These are phyloP conservation scores for Mechanitis mazaeus DNA, from an alignment of 2,888 invertebrate species.

Conservation along the genomic window DNA sequence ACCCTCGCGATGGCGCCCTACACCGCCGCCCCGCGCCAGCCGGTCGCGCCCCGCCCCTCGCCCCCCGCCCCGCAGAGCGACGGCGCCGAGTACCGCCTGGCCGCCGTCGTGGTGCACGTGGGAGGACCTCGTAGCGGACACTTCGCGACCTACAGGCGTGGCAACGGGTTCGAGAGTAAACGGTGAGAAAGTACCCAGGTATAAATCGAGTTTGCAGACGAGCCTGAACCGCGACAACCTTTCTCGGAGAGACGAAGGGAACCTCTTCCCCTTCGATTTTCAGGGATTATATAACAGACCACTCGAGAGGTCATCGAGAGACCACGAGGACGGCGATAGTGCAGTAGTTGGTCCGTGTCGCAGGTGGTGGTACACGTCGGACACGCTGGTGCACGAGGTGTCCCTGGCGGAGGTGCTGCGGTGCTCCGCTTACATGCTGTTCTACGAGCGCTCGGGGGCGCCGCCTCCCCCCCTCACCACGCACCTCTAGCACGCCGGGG, in stretches of 20 bases:
- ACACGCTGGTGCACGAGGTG: slow-evolving; percentile 88
- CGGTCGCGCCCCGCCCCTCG: neutral
- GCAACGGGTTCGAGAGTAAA: slow-evolving; percentile 76
- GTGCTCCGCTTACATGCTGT: slow-evolving; percentile 93
- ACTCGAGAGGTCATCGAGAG: too few species aligned
- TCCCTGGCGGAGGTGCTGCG: slow-evolving; percentile 87
- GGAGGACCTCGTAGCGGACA: slow-evolving; percentile 95
- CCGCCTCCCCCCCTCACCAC: slow-evolving; percentile 31
- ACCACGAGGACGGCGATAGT: too few species aligned
- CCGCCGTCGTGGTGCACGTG: slow-evolving; percentile 92
- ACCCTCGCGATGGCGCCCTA: slow-evolving; percentile 89
- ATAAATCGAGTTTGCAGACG: too few species aligned
- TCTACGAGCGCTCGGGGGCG: slow-evolving; percentile 83
- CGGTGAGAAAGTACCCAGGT: slow-evolving; percentile 40
- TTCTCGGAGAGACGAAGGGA: too few species aligned
- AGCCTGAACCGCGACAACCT: too few species aligned
- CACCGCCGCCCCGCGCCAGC: slow-evolving; percentile 58
- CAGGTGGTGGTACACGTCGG: slow-evolving; percentile 93
- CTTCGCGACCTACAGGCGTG: slow-evolving; percentile 94
- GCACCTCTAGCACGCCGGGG: slow-evolving; percentile 28
- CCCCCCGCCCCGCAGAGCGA: slow-evolving; percentile 7
- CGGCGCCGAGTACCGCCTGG: slow-evolving; percentile 80
- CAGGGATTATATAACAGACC: too few species aligned
- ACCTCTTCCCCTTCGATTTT: too few species aligned
- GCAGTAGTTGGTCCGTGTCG: neutral